phyloP scores from a whole-genome alignment of 2,888 invertebrate genomes.

The Hirtodrosophila alboralis region DNA sequence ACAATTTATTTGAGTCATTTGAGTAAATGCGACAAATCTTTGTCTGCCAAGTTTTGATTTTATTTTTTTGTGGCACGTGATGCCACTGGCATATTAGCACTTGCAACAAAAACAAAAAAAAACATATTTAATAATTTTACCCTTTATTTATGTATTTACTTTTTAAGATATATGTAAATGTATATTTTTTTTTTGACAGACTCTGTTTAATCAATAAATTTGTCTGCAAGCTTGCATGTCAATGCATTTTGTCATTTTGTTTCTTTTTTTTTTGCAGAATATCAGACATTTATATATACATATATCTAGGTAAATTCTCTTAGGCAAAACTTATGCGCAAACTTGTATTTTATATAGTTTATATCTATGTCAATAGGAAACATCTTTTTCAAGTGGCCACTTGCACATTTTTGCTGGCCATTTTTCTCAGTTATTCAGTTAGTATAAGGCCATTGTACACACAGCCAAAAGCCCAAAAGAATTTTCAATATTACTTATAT shows the following conservation, averaged over 20 bases:
- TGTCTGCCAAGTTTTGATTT: conserved; percentile 28
- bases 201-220: conserved; percentile 73
- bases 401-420: conserved; percentile 3
- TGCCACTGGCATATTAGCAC: too few species aligned
- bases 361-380: not conserved
- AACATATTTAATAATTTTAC: conserved; percentile 37
- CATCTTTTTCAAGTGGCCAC: conserved; percentile 1
- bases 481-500: conserved; percentile 1
- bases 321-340: too few species aligned
- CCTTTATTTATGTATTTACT: conserved; percentile 36
- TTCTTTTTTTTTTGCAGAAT: too few species aligned
- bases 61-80: conserved; percentile 35
- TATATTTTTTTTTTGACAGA: conserved; percentile 21
- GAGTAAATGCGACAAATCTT: conserved; percentile 26
- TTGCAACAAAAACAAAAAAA: conserved; percentile 3
- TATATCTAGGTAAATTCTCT: too few species aligned
- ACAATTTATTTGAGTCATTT: conserved; percentile 19
- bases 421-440: conserved; percentile 5
- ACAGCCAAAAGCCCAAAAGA: not conserved
- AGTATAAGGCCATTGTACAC: too few species aligned
- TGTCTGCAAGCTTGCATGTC: conserved; percentile 69
- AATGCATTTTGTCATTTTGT: conserved; percentile 55
- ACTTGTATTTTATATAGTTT: not conserved
- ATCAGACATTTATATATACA: too few species aligned
- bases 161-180: conserved; percentile 21